Percentiles rank a stretch among this genome's conserved stretches.
phyloP scores from a whole-genome alignment of 2,113 vertebrate species.

The Ramphastos sulfuratus region DNA sequence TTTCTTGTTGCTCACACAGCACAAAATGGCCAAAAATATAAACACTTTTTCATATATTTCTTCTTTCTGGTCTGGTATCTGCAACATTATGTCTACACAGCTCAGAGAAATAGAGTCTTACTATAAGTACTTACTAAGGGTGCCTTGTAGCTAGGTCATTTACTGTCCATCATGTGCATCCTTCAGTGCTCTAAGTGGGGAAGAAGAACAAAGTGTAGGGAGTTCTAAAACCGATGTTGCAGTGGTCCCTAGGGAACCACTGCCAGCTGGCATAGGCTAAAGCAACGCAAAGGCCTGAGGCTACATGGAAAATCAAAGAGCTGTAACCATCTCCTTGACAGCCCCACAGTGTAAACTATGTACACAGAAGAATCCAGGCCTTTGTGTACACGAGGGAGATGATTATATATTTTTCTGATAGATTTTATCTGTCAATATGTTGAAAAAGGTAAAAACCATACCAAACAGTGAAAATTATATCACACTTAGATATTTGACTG shows the following conservation, averaged over 20 bases:
- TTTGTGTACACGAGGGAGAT: background rate
- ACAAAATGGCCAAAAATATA: background rate
- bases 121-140: background rate
- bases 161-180: background rate
- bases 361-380: background rate
- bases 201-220: background rate
- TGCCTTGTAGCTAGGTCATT: background rate
- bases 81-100: fast-evolving
- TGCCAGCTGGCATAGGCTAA: constrained; percentile 50
- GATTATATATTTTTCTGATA: background rate
- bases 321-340: constrained; percentile 37
- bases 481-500: background rate
- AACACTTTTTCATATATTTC: background rate
- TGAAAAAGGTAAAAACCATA: background rate
- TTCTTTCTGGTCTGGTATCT: background rate
- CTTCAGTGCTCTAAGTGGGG: background rate
- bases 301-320: constrained; percentile 11
- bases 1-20: background rate
- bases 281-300: background rate
- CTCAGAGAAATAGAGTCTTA: background rate
- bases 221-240: background rate
- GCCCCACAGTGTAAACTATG: background rate
- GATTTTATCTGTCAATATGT: background rate
- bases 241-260: background rate
- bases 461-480: background rate